Evolutionary conservation across 2,113 vertebrate genomes (phyloP), one percentile per base, ranked within the genome.

Genomic region (Mustela nigripes): DNA sequence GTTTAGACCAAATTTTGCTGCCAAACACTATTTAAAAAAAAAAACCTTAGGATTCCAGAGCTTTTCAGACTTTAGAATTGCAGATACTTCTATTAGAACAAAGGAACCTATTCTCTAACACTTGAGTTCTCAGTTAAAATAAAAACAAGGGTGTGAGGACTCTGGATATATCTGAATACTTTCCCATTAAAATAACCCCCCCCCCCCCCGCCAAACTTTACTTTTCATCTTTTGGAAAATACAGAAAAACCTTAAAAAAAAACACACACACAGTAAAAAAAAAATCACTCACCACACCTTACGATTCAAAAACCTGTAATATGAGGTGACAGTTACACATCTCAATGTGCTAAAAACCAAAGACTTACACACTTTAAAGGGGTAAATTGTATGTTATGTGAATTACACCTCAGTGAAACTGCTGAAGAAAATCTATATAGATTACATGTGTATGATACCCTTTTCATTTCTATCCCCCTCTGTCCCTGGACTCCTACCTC

Each of bases 141-240:
- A 78, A 21, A 92, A 96, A 89, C 14, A 89, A 92, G 33, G 36
- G 36, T 73, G 53, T 21, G 48, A 83, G 22, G 26, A 83, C 10
- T 65, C 65, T 82, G n/a, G 9, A 36, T 87, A 39, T 90, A 42
- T 78, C 53, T 86, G 60, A 79, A 24, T 81, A 48, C 81, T 92
- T 96, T 87, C 21, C 26, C 21, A 74, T 93, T 78, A 96, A 90
- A 96, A 90, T 53, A 93, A 63, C 1, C 15, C 86, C 67, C 42
- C 89, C 42, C 89, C 67, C 71, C 22, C 18, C 36, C 36, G 36
- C 36, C 60, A 62, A 63, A 81, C n/a, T 56, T 89, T 48, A 94
- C 73, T 93, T 90, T 79, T 69, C 2, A 36, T 79, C n/a, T 91
- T 96, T 71, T 82, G 22, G 53, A 89, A 92, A 95, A 73, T 89